phyloP scores from a whole-genome alignment of 1,140 invertebrate species.

The Macrobrachium rosenbergii region DNA sequence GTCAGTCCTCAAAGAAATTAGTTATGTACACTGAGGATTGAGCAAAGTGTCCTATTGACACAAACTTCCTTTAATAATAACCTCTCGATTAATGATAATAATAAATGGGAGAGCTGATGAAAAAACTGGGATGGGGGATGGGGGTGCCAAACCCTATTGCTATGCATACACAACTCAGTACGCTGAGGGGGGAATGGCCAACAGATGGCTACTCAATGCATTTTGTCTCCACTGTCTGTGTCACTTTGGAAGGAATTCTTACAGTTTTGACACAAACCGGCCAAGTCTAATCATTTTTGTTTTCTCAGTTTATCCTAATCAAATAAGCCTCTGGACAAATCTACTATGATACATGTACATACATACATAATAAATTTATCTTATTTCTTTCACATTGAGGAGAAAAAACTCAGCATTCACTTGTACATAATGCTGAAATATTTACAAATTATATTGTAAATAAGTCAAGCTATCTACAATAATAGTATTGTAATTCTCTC shows the following conservation, averaged over 20 bases:
- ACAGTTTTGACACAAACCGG: slow-evolving; percentile 55
- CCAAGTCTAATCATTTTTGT: slow-evolving; percentile 44
- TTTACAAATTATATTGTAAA: slow-evolving; percentile 63
- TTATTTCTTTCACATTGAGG: slow-evolving; percentile 53
- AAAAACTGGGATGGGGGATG: slow-evolving; percentile 33
- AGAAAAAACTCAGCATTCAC: slow-evolving; percentile 54
- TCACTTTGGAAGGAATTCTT: slow-evolving; percentile 54
- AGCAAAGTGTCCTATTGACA: slow-evolving; percentile 54
- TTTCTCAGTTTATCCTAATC: slow-evolving; percentile 41
- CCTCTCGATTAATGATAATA: slow-evolving; percentile 18
- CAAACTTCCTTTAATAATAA: slow-evolving; percentile 26
- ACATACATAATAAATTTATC: slow-evolving; percentile 54
- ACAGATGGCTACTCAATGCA: slow-evolving; percentile 28
- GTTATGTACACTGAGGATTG: slow-evolving; percentile 59
- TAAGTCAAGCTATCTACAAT: slow-evolving; percentile 54
- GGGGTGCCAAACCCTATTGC: slow-evolving; percentile 50
- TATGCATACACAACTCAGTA: slow-evolving; percentile 49
- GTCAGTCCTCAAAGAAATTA: slow-evolving; percentile 56
- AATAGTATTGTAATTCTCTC: slow-evolving; percentile 50
- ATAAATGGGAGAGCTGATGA: slow-evolving; percentile 12
- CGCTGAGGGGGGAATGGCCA: slow-evolving; percentile 37
- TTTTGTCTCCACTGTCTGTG: slow-evolving; percentile 26
- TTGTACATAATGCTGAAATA: slow-evolving; percentile 61
- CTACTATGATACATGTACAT: slow-evolving; percentile 63
- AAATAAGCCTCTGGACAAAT: slow-evolving; percentile 61